phyloP scores from a whole-genome alignment of 1,140 invertebrate species.

The Megathymus violae region DNA sequence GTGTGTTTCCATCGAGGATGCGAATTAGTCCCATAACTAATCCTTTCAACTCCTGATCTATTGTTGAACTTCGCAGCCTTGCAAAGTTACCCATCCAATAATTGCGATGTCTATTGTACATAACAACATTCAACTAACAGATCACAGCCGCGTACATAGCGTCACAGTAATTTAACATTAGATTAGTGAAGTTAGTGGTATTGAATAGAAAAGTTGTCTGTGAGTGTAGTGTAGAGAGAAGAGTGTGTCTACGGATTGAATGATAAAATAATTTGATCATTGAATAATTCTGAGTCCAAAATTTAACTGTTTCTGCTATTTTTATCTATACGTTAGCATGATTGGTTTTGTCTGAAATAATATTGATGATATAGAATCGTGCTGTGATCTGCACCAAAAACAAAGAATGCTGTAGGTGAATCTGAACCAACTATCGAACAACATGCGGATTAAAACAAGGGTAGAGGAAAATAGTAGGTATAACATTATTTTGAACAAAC shows the following conservation, averaged over 20 bases:
- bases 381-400: too few relatives aligned
- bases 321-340: too few relatives aligned
- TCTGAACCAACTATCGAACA: neutral
- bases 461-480: neutral
- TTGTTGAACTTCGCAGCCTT: conserved; percentile 41
- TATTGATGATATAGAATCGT: too few relatives aligned
- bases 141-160: conserved; percentile 9
- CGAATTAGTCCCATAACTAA: conserved; percentile 47
- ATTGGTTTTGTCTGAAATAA: too few relatives aligned
- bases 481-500: conserved; percentile 9
- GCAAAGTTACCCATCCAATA: conserved; percentile 34
- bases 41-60: conserved; percentile 41
- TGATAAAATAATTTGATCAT: too few relatives aligned
- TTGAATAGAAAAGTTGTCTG: conserved; percentile 1
- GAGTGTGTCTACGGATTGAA: too few relatives aligned
- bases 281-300: too few relatives aligned
- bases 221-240: too few relatives aligned
- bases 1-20: conserved; percentile 30
- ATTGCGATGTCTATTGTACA: conserved; percentile 35
- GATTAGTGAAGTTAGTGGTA: conserved; percentile 17
- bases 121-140: conserved; percentile 20
- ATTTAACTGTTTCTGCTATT: too few relatives aligned
- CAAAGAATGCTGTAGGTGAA: neutral
- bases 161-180: conserved; percentile 33
- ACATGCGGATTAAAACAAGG: conserved; percentile 1